Conservation (phyloP, 2,797 vertebrate genomes). For the Sarcophilus harrisii region DNA sequence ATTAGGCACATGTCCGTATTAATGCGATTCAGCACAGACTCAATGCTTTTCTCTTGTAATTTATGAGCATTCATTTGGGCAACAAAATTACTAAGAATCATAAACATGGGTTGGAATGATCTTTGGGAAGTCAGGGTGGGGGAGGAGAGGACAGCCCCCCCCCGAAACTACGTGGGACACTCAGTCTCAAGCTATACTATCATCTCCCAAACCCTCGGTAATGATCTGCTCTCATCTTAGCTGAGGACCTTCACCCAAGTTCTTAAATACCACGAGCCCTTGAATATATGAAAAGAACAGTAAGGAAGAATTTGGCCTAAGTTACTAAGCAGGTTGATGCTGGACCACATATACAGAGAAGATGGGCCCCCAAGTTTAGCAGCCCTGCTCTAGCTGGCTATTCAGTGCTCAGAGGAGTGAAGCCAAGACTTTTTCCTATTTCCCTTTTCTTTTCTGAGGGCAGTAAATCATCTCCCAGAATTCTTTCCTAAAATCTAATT, state of each 20-base stretch:
- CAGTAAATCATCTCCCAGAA: not conserved
- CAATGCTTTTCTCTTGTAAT: slow-evolving; percentile 13
- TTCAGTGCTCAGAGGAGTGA: not conserved
- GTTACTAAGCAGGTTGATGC: not conserved
- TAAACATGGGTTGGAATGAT: not conserved
- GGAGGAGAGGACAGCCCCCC: not conserved
- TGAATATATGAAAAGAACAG: not conserved
- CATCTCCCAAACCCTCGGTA: not conserved
- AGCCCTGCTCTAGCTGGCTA: not conserved
- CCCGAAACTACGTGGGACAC: not conserved
- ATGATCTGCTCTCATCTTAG: not conserved
- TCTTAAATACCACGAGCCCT: not conserved
- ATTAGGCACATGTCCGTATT: not conserved
- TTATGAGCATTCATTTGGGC: not conserved
- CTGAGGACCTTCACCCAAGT: not conserved
- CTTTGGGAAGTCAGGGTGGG: not conserved
- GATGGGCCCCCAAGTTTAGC: not conserved
- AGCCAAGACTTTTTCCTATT: not conserved
- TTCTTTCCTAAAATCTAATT: not conserved
- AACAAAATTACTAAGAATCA: slow-evolving; percentile 2
- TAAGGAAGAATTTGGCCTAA: not conserved
- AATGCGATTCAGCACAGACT: slow-evolving; percentile 2
- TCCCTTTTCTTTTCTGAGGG: not conserved
- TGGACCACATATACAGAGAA: not conserved
- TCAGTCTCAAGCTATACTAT: not conserved